A percentile compares a stretch with the other conserved stretches of the same genome.
phyloP scores from a whole-genome alignment of 2,113 vertebrate species.

The Malurus alboscapulatus region DNA sequence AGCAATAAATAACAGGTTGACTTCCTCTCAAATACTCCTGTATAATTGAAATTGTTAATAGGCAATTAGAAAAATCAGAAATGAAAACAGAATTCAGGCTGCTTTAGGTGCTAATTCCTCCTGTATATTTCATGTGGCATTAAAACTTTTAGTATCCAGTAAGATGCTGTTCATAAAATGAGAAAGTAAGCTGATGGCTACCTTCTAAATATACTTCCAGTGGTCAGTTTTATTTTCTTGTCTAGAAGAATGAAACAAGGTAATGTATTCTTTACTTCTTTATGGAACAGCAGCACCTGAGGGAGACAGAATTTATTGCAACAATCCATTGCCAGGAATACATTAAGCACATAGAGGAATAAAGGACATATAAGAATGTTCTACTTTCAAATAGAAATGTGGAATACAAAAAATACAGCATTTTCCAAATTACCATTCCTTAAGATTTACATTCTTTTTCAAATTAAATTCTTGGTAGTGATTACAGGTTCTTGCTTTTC shows the following conservation, averaged over 20 bases:
- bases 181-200: not conserved
- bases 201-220: not conserved
- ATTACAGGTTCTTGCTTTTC: not conserved
- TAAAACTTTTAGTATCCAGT: not conserved
- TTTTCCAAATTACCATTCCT: not conserved
- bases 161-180: not conserved
- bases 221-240: not conserved
- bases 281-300: not conserved
- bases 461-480: not conserved
- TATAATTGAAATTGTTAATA: not conserved
- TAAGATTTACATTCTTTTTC: not conserved
- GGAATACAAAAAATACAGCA: not conserved
- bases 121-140: not conserved
- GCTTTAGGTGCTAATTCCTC: not conserved
- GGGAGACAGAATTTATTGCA: constrained; percentile 10
- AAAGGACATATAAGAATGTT: not conserved
- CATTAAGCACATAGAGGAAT: not conserved
- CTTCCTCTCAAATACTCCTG: not conserved
- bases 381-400: not conserved
- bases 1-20: not conserved
- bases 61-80: not conserved
- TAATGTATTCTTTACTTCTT: not conserved
- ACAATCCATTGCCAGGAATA: not conserved
- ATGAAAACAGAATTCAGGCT: not conserved
- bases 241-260: not conserved